Evolutionary conservation across 1,140 invertebrate genomes (phyloP), one percentile per base, ranked within the genome.

Genomic region (Diachasma alloeum): DNA sequence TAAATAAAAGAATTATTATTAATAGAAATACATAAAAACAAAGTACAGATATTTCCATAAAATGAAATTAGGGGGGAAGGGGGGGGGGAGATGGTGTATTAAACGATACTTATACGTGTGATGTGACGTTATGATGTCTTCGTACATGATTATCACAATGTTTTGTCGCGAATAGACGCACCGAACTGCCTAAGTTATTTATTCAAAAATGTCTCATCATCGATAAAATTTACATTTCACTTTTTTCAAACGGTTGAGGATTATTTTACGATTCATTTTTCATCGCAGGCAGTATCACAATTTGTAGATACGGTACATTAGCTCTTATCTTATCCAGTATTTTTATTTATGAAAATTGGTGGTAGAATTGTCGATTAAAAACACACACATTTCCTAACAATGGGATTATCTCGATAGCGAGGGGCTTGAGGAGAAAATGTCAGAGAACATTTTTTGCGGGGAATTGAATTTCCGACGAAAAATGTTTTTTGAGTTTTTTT

Each of bases 111-210:
- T 80, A 76, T 85, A 72, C 44, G 72, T 75, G 75, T 73, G 75
- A 75, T 78, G 67, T 76, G 66, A 77, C 75, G 75, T 46, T 74
- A 76, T 75, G 74, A 81, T 80, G 76, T 72, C 79, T 82, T 84
- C 81, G 81, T 85, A 81, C 83, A 87, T 84, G 84, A 89, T 81
- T 90, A 90, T 90, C 88, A 90, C 88, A 89, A 89, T 88, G 87
- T 88, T 87, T 85, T 85, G 85, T 86, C 82, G 87, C 86, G 86
- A 86, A 88, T 24, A 63, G 24, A 88, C 87, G 86, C 87, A 86
- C 72, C 82, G 83, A 89, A 89, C 75, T 76, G 85, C 83, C 80
- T 87, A 81, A 81, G 44, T 75, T 31, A 68, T 69, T 48, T 48
- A 42, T 42, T 71, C 10, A 76, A 71, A n/a, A 56, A 22, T 17